phyloP scores from a whole-genome alignment of 2,113 vertebrate genomes.

The Fregata magnificens region DNA sequence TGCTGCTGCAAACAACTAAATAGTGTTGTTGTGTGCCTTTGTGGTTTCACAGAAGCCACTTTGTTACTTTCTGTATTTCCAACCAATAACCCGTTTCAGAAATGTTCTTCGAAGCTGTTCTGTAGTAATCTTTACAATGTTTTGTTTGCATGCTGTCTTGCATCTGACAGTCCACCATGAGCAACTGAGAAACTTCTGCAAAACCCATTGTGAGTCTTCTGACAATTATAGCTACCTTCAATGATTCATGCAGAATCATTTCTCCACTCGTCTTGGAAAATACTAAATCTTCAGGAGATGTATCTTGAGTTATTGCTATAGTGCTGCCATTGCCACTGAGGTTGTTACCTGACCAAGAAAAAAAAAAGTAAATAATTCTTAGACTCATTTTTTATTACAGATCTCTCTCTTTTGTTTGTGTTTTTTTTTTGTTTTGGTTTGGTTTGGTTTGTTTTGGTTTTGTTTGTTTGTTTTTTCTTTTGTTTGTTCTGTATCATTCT shows the following conservation, averaged over 20 bases:
- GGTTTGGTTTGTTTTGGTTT: no score
- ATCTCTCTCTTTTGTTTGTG: not conserved
- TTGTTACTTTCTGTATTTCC: not conserved
- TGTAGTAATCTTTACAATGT: not conserved
- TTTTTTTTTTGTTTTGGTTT: no score
- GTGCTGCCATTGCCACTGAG: not conserved
- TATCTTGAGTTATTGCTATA: not conserved
- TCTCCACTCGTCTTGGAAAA: not conserved
- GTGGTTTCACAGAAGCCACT: not conserved
- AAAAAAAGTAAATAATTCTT: not conserved
- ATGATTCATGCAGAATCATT: not conserved
- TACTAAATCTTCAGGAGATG: not conserved
- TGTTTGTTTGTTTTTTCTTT: not conserved
- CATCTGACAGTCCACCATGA: not conserved
- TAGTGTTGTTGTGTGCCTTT: not conserved
- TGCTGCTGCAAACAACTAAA: constrained; percentile 14
- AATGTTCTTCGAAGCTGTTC: not conserved
- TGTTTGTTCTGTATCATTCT: not conserved
- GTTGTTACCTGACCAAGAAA: not conserved
- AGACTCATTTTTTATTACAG: not conserved
- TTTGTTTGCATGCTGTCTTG: not conserved
- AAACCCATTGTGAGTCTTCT: not conserved
- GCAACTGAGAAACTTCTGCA: not conserved
- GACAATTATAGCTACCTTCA: not conserved
- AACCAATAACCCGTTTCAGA: not conserved